Conservation (phyloP, 2,113 vertebrate species). For the Ptyas mucosa region DNA sequence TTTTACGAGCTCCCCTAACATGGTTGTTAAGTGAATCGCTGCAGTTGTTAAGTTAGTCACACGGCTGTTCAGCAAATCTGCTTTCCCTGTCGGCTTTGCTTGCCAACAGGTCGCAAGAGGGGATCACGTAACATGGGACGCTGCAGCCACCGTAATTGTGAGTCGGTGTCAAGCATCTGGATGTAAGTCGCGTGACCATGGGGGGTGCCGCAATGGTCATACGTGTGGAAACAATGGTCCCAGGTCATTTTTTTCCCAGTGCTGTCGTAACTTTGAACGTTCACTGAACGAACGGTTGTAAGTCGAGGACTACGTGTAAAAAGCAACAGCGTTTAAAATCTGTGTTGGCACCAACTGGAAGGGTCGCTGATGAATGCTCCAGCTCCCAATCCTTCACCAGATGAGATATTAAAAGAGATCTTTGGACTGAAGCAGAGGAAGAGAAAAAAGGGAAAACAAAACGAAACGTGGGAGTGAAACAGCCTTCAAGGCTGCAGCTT, state of each 20-base stretch:
- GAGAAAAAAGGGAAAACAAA: background rate
- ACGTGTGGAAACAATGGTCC: background rate
- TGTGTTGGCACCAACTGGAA: background rate
- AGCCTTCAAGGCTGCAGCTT: background rate
- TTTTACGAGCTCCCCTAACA: background rate
- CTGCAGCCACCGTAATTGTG: background rate
- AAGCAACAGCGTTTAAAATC: background rate
- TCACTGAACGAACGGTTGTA: background rate
- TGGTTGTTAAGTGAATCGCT: background rate
- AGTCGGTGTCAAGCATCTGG: background rate
- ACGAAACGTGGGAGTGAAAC: background rate
- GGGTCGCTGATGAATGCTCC: background rate
- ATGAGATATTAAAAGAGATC: background rate
- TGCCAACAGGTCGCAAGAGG: too few relatives aligned
- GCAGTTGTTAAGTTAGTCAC: too few relatives aligned
- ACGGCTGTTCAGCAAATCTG: background rate
- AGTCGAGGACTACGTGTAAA: background rate
- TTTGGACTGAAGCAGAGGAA: background rate
- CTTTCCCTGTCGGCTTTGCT: too few relatives aligned
- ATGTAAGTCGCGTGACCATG: rapidly evolving
- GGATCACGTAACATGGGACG: background rate
- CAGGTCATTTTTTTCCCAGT: background rate
- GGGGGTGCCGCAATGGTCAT: too few relatives aligned
- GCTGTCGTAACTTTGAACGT: background rate
- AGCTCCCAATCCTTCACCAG: background rate